Evolutionary conservation across 2,797 vertebrate genomes (phyloP).

Genomic region (Sylvilagus floridanus): DNA sequence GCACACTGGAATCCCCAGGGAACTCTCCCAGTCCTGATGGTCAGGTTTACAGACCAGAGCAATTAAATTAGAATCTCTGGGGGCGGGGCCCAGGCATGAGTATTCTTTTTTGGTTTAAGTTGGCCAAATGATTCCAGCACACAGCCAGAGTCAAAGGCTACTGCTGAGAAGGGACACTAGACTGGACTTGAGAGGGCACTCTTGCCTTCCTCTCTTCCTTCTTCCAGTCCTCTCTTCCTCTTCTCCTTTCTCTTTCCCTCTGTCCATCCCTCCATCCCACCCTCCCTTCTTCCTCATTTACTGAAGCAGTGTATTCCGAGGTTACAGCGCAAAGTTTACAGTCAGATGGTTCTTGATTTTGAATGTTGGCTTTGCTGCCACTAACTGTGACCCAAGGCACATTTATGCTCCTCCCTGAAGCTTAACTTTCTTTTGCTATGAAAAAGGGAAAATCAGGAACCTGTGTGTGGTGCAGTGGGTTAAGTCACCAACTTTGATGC

Average conservation of each 20-base stretch:
- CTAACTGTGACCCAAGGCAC: neutral
- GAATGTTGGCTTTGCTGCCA: neutral
- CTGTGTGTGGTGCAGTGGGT: too few species aligned
- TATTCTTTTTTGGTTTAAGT: neutral
- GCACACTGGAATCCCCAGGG: neutral
- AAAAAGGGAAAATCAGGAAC: neutral
- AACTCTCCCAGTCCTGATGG: neutral
- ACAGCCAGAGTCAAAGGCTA: neutral
- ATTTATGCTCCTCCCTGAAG: neutral
- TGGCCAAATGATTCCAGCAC: neutral
- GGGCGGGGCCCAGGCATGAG: neutral
- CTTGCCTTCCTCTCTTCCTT: neutral
- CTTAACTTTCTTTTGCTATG: neutral
- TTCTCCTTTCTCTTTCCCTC: neutral
- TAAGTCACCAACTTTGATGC: too few species aligned
- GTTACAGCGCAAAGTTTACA: neutral
- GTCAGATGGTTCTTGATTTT: neutral
- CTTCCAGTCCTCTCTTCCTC: neutral
- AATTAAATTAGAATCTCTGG: neutral
- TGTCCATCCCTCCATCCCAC: too few species aligned
- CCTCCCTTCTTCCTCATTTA: neutral
- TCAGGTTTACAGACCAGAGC: neutral
- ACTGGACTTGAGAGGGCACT: neutral
- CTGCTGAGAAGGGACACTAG: neutral
- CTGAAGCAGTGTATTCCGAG: neutral